These are phyloP conservation scores for Orthosia gothica DNA, from an alignment of 2,888 invertebrate genomes.

Conservation along the genomic window DNA sequence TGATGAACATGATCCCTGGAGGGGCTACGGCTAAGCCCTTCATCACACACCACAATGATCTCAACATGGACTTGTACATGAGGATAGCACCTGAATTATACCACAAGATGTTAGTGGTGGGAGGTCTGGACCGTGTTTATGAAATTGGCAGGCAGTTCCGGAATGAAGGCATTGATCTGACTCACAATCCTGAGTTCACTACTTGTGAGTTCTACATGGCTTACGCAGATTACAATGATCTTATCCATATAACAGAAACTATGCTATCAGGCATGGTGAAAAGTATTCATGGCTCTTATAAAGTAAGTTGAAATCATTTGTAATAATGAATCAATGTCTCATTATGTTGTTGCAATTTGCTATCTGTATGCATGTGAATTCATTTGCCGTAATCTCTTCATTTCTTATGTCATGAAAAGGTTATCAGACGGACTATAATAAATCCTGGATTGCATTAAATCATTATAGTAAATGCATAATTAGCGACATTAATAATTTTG, in stretches of 20 bases:
- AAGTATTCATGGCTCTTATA: constrained; percentile 97
- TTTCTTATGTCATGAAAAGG: constrained; percentile 37
- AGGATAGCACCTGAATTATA: constrained; percentile 99
- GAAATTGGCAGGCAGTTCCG: constrained; percentile 98
- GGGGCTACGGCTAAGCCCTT: constrained; percentile 99
- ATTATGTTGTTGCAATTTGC: constrained; percentile 21
- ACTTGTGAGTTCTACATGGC: constrained; percentile 99
- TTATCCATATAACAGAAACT: constrained; percentile 98
- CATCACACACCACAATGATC: constrained; percentile 99
- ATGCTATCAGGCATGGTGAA: constrained; percentile 99
- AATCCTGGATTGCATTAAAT: constrained; percentile 12
- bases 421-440: constrained; percentile 48
- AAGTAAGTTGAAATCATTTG: constrained; percentile 89
- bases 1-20: constrained; percentile 99
- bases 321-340: constrained; percentile 6
- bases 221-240: constrained; percentile 99
- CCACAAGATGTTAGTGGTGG: constrained; percentile 99
- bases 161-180: constrained; percentile 99
- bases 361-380: constrained; percentile 20
- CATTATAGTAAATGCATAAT: constrained; percentile 19
- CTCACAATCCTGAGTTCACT: constrained; percentile 99
- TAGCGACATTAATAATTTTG: constrained; percentile 6
- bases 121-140: constrained; percentile 98
- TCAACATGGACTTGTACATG: constrained; percentile 99
- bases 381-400: constrained; percentile 11